Evolutionary conservation across 1,140 invertebrate genomes (phyloP).

Genomic region (Drosophila punjabiensis): DNA sequence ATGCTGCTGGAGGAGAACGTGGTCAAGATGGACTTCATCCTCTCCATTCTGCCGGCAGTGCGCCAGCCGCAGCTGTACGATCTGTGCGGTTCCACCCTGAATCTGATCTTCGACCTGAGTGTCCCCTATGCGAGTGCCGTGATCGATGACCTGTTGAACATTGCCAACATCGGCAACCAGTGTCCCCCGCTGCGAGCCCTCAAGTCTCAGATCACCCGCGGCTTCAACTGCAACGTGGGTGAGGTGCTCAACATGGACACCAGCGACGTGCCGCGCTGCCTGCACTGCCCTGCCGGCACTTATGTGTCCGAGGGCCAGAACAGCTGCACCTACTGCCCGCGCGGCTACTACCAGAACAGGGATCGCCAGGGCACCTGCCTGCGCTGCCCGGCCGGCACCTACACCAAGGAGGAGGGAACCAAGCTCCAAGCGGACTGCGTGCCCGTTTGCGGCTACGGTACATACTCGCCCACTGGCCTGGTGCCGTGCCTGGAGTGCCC

Average conservation of each 20-base stretch:
- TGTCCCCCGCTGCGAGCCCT: slow-evolving; percentile 95
- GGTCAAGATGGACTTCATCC: slow-evolving; percentile 94
- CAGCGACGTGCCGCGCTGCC: slow-evolving; percentile 95
- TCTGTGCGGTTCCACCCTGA: slow-evolving; percentile 96
- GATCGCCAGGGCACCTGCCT: slow-evolving; percentile 94
- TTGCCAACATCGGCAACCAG: slow-evolving; percentile 94
- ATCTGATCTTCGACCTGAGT: slow-evolving; percentile 96
- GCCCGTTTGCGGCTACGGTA: slow-evolving; percentile 98
- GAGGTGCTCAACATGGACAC: slow-evolving; percentile 97
- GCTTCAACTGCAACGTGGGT: slow-evolving; percentile 96
- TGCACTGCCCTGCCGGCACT: slow-evolving; percentile 97
- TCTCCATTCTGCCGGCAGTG: slow-evolving; percentile 94
- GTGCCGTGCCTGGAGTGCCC: slow-evolving; percentile 98
- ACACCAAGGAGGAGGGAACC: slow-evolving; percentile 96
- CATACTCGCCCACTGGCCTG: slow-evolving; percentile 96
- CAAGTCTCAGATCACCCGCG: slow-evolving; percentile 93
- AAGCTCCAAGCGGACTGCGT: slow-evolving; percentile 93
- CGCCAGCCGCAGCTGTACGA: slow-evolving; percentile 96
- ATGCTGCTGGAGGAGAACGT: slow-evolving; percentile 93
- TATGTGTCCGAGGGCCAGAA: slow-evolving; percentile 95
- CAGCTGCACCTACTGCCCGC: slow-evolving; percentile 94
- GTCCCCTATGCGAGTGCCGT: slow-evolving; percentile 96
- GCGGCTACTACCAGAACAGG: slow-evolving; percentile 96
- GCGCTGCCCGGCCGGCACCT: slow-evolving; percentile 95
- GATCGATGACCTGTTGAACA: slow-evolving; percentile 95